Conservation (phyloP, 2,113 vertebrate species). For the Triplophysa tibetana region DNA sequence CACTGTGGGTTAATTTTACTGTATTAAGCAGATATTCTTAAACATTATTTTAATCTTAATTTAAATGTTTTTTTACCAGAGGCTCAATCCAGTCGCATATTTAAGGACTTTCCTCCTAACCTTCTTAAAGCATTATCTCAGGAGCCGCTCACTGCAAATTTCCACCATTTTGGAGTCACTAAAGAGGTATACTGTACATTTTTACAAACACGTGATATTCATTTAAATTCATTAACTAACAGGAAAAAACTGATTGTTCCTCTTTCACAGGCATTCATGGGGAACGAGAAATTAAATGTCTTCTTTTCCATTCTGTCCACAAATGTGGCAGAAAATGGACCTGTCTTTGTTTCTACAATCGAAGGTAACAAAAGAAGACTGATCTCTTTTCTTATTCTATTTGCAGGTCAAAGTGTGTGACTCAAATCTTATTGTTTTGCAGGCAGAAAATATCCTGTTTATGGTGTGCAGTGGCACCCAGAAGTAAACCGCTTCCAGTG, state of each 20-base stretch:
- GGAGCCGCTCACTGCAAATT: constrained; percentile 78
- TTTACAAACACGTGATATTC: too few relatives aligned
- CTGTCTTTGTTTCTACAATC: constrained; percentile 76
- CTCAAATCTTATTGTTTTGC: background rate
- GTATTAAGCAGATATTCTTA: background rate
- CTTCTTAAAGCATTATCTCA: constrained; percentile 65
- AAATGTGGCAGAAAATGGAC: constrained; percentile 69
- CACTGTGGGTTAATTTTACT: too few relatives aligned
- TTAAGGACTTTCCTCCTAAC: constrained; percentile 64
- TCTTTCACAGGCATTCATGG: constrained; percentile 64
- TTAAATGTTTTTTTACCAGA: constrained; percentile 23
- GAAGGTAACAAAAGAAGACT: constrained; percentile 67
- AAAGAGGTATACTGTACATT: constrained; percentile 61
- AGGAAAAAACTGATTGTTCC: background rate
- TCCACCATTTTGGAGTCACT: constrained; percentile 75
- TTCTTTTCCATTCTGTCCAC: constrained; percentile 78
- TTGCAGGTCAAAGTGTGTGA: background rate
- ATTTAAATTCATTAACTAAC: background rate
- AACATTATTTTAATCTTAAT: background rate
- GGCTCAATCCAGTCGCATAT: constrained; percentile 68
- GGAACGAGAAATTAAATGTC: constrained; percentile 64
- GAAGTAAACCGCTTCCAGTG: constrained; percentile 81
- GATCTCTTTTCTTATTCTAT: background rate
- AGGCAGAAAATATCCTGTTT: constrained; percentile 77
- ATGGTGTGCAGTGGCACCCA: constrained; percentile 83